phyloP scores from a whole-genome alignment of 2,797 vertebrate genomes.

The Coreius guichenoti region DNA sequence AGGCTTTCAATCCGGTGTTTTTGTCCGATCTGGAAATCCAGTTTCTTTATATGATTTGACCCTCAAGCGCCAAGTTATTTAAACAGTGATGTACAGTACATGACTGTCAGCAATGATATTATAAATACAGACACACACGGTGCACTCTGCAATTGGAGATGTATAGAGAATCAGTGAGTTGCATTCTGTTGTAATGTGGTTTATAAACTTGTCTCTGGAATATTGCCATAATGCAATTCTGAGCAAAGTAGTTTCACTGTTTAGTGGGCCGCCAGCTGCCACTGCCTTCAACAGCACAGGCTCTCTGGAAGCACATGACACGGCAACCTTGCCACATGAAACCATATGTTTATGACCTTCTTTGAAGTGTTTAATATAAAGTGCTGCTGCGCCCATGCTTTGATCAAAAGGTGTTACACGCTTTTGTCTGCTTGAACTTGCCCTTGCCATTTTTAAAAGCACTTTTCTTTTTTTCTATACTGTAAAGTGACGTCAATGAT shows the following conservation, averaged over 20 bases:
- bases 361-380: constrained; percentile 23
- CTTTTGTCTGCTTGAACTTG: neutral
- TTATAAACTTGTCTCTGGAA: neutral
- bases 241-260: neutral
- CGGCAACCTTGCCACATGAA: constrained; percentile 12
- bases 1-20: neutral
- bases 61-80: neutral
- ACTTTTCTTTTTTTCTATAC: no score
- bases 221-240: neutral
- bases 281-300: neutral
- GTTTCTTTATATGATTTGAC: neutral
- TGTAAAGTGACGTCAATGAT: neutral
- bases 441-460: neutral
- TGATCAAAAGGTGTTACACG: neutral
- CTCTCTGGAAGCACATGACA: neutral
- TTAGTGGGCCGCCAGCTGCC: neutral
- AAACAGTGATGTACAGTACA: neutral
- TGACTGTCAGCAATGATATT: neutral
- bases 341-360: constrained; percentile 11
- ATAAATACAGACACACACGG: neutral
- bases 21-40: neutral
- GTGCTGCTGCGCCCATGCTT: neutral
- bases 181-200: neutral
- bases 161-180: neutral
- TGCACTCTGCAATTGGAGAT: neutral